Percentiles rank a stretch among this genome's conserved stretches.
Conservation (phyloP, 2,113 vertebrate species). For the Beaufortia kweichowensis region DNA sequence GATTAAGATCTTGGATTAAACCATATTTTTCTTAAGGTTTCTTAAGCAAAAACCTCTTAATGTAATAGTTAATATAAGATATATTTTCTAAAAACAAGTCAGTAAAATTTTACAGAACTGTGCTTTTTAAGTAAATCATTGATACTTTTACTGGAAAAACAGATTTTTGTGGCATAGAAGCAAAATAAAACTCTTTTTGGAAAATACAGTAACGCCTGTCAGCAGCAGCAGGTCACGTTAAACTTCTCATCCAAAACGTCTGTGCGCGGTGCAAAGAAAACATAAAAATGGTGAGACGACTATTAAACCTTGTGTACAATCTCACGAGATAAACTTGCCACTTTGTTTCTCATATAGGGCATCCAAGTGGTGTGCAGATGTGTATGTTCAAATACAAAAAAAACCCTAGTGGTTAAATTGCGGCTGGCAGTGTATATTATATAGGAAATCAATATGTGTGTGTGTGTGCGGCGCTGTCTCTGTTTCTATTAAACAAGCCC, state of each 20-base stretch:
- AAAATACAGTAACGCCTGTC: neutral
- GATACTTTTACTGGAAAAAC: no score
- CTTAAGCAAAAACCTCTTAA: no score
- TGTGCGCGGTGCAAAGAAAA: constrained; percentile 3
- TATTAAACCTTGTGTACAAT: constrained; percentile 41
- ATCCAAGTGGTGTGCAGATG: constrained; percentile 34
- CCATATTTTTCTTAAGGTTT: no score
- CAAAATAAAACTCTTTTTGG: constrained; percentile 9
- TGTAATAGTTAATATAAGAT: no score
- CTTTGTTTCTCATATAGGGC: constrained; percentile 15
- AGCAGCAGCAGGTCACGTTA: neutral
- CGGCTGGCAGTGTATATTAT: constrained; percentile 51
- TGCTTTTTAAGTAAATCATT: no score
- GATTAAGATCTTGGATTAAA: no score
- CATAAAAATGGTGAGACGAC: constrained; percentile 42
- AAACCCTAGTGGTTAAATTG: constrained; percentile 27
- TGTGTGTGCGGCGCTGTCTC: constrained; percentile 36
- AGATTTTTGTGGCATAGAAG: neutral
- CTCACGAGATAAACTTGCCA: constrained; percentile 31
- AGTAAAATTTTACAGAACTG: no score
- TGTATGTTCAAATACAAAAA: constrained; percentile 33
- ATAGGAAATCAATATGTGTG: constrained; percentile 61
- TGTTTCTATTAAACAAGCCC: constrained; percentile 39
- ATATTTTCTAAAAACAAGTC: no score
- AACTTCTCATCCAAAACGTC: neutral